Base-by-base conservation (phyloP, 2,797 vertebrate genomes). In the Hippocampus kuda region DNA sequence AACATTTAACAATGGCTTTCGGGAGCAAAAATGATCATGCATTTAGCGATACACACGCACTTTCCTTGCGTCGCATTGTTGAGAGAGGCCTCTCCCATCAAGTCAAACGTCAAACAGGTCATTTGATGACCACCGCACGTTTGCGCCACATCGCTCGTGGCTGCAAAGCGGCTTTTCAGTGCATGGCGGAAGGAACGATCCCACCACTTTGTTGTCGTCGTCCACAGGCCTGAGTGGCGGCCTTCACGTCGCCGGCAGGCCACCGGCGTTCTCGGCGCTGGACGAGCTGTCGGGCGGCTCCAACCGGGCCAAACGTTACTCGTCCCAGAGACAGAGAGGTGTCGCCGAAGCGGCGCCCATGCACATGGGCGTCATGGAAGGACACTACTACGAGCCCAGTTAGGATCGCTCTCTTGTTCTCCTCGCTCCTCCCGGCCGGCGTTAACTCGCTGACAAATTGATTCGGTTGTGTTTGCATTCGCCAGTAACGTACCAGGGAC, bases 371-470 rank as follows among this genome's bases (percentile, higher is more conserved):
- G 94, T 99, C 81, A 89, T 98, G 95, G 97, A 99, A 81, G 93
- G 95, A 61, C 95, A 97, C 86, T 99, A 94, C 89, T 99, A 97
- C 0, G 96, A 99, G 53, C 92, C 95, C 86, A 67, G 97, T 99
- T 86, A 95, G 94, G 44, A 44, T 7, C 22, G 11, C 16, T 49
- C 4, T 18, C 16, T 46, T 3, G 20, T 34, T 27, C 15, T 30
- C 2, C 26, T 66, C 1, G 13, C 11, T 16, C 26, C 27, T 18
- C 34, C 34, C 34, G 7, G 1, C 34, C 7, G 34, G 34, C 34
- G 1, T 24, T 8, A 16, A 12, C 9, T 67, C 8, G 15, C 24
- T 53, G n/a, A 27, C 13, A 1, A n/a, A 49, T 38, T 3, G 4
- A 22, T 24, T 53, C 1, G 8, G 5, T 48, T 48, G 56, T 26